Conservation (phyloP, 2,888 invertebrate genomes). For the Megaustenia siamemsis region DNA sequence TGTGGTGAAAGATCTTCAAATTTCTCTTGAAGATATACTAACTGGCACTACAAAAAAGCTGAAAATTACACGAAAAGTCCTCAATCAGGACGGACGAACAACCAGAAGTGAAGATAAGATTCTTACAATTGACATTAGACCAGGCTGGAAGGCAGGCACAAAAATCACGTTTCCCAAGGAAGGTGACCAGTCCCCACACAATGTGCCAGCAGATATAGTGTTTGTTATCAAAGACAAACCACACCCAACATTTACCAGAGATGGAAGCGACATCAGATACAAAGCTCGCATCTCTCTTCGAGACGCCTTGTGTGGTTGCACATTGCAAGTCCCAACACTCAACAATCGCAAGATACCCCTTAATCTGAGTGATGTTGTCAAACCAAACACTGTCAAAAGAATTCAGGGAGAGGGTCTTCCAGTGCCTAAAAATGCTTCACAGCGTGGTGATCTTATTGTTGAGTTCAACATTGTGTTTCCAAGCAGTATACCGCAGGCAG, state of each 20-base stretch:
- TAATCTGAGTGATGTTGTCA: constrained; percentile 83
- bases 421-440: constrained; percentile 93
- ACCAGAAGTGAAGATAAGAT: constrained; percentile 95
- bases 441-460: constrained; percentile 94
- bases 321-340: constrained; percentile 94
- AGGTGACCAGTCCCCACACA: constrained; percentile 95
- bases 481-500: constrained; percentile 83
- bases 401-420: constrained; percentile 95
- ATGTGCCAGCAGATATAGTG: constrained; percentile 96
- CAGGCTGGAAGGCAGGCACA: constrained; percentile 98
- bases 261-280: constrained; percentile 95
- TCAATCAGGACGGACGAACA: constrained; percentile 86
- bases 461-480: constrained; percentile 98
- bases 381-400: constrained; percentile 92
- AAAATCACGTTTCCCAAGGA: constrained; percentile 98
- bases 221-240: constrained; percentile 98
- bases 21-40: constrained; percentile 94
- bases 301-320: constrained; percentile 94
- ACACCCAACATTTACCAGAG: constrained; percentile 92
- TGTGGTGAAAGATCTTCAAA: constrained; percentile 89
- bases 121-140: constrained; percentile 94
- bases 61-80: constrained; percentile 91
- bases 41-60: constrained; percentile 98
- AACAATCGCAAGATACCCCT: constrained; percentile 88
- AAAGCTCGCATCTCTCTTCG: constrained; percentile 91